phyloP scores from a whole-genome alignment of 2,797 vertebrate genomes.

The Psittacula echo region DNA sequence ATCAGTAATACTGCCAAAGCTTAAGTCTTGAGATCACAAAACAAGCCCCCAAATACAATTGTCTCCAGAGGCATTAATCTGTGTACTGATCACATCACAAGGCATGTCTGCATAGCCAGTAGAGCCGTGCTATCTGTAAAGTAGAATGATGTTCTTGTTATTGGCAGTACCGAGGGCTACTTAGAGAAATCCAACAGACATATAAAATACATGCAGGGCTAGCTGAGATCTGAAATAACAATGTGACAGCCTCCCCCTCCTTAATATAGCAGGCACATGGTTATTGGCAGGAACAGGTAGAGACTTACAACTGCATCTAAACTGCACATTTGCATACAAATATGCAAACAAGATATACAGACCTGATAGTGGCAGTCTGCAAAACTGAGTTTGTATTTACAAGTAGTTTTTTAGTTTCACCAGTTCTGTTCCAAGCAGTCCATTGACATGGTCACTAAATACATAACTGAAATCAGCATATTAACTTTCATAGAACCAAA shows the following conservation, averaged over 20 bases:
- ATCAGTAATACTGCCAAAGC: neutral
- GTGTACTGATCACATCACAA: neutral
- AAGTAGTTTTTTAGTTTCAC: neutral
- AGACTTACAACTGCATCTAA: neutral
- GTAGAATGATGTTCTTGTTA: neutral
- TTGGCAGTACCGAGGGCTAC: neutral
- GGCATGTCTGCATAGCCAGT: neutral
- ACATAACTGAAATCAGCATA: neutral
- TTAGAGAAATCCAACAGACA: neutral
- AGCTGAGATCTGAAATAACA: neutral
- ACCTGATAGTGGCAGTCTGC: neutral
- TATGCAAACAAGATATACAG: no score
- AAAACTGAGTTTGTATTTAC: neutral
- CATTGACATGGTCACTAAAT: fast-evolving
- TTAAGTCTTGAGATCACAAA: neutral
- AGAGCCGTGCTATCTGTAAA: neutral
- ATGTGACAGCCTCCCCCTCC: neutral
- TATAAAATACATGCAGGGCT: fast-evolving
- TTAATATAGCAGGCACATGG: neutral
- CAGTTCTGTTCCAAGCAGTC: neutral
- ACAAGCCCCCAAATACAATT: neutral
- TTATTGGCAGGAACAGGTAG: neutral
- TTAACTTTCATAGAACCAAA: neutral
- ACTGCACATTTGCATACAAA: neutral
- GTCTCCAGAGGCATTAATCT: neutral